Conservation (phyloP, 2,888 invertebrate genomes). For the Syritta pipiens region DNA sequence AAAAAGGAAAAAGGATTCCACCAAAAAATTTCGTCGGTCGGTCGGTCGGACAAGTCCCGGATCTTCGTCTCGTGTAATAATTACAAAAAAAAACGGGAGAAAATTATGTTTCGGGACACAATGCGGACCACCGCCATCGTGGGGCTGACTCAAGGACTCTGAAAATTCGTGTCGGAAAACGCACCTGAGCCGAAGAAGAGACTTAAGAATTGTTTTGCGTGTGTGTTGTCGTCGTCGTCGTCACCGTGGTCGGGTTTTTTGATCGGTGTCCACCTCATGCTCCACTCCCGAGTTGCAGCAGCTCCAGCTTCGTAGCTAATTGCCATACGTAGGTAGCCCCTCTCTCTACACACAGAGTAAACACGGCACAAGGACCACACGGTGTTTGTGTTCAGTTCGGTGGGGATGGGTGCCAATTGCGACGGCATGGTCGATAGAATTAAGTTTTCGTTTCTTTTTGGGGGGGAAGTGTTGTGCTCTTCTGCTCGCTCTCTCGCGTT, state of each 20-base stretch:
- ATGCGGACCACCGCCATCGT: conserved; percentile 2
- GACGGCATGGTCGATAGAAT: conserved; percentile 31
- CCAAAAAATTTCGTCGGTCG: conserved; percentile 21
- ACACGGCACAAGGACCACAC: conserved; percentile 3
- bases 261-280: conserved; percentile 60
- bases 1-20: conserved; percentile 45
- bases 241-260: neutral
- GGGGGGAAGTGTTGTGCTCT: no score
- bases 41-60: conserved; percentile 2
- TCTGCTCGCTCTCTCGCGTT: neutral
- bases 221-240: conserved; percentile 35
- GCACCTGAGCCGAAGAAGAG: conserved; percentile 10
- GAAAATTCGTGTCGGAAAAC: conserved; percentile 9
- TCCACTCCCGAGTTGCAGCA: conserved; percentile 33
- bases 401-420: no score
- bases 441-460: neutral
- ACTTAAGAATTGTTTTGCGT: conserved; percentile 6
- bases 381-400: no score
- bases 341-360: conserved; percentile 1
- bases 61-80: conserved; percentile 7
- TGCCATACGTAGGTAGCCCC: conserved; percentile 39
- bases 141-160: conserved; percentile 15
- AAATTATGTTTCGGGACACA: conserved; percentile 27
- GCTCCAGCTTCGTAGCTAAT: conserved; percentile 44
- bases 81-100: no score